Evolutionary conservation across 2,113 vertebrate genomes (phyloP).

Genomic region (Engystomops pustulosus): DNA sequence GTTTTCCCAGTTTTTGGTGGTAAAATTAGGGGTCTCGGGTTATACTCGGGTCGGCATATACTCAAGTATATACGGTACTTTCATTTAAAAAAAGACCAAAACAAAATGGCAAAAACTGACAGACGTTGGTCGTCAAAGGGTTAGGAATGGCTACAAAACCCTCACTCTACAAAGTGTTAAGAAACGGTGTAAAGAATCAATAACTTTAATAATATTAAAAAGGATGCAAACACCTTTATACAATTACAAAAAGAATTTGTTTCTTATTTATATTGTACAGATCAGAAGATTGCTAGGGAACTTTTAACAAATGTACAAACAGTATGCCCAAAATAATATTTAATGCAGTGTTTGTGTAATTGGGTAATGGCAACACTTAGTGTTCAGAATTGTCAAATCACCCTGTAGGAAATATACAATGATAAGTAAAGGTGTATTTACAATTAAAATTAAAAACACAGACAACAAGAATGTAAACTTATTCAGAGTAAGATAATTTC

Average conservation of each 20-base stretch:
- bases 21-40: too few species aligned
- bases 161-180: neutral
- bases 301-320: neutral
- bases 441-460: neutral
- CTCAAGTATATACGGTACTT: too few species aligned
- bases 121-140: too few species aligned
- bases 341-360: neutral
- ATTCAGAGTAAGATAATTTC: neutral
- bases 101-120: too few species aligned
- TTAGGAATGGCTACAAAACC: too few species aligned
- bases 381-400: neutral
- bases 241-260: conserved; percentile 12
- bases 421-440: neutral
- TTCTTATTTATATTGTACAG: neutral
- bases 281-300: neutral
- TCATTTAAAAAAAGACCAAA: too few species aligned
- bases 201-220: conserved; percentile 6
- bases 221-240: conserved; percentile 16
- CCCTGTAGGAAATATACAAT: neutral
- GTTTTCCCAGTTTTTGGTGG: too few species aligned
- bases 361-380: neutral
- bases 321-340: neutral
- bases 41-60: too few species aligned
- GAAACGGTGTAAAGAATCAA: neutral
- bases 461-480: conserved; percentile 2